Base-by-base conservation (phyloP, 2,888 invertebrate genomes). In the Chironomus riparius region DNA sequence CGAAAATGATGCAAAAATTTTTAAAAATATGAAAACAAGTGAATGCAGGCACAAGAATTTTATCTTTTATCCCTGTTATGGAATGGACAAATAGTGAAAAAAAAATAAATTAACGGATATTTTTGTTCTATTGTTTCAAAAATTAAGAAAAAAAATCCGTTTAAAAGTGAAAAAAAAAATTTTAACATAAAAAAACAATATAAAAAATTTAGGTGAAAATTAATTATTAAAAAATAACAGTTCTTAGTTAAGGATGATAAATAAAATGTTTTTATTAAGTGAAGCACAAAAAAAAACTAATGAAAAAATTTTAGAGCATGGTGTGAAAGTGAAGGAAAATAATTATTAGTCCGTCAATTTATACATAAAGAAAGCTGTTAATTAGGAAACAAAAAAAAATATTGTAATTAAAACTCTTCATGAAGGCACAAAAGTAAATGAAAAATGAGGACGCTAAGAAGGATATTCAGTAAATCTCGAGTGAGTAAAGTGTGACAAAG, bases 331-430 rank as follows among this genome's bases (percentile, higher is more conserved):
- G 56, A 62, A 72, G 48, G 18, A 50, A 62, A 72, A 24, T 71
- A 72, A 72, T 77, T 68, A 77, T 77, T 77, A 77, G 73, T 77
- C 77, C 77, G 77, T 77, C 77, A 77, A 77, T 77, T 77, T 77
- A 74, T 74, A 74, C 71, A 76, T 15, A 56, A 76, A 70, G 61
- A 76, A 76, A 65, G 72, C 47, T 72, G 72, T 72, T 72, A 72
- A 72, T 72, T 72, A 72, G 48, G 4, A 48, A 50, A 56, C 56
- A 56, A n/a, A 18, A 56, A 50, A 18, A 18, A 56, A 18, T 15
- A 15, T 56, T 56, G n/a, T 56, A 18, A 18, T n/a, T 56, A 18
- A 15, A 56, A 56, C 10, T 10, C 7, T 38, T 38, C 38, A 38
- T 38, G 38, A 38, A 38, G 38, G 38, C 38, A 38, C 38, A 38